Percentiles rank a stretch among this genome's conserved stretches.
Evolutionary conservation across 2,797 vertebrate species (phyloP).

Genomic region (Acropternis orthonyx): DNA sequence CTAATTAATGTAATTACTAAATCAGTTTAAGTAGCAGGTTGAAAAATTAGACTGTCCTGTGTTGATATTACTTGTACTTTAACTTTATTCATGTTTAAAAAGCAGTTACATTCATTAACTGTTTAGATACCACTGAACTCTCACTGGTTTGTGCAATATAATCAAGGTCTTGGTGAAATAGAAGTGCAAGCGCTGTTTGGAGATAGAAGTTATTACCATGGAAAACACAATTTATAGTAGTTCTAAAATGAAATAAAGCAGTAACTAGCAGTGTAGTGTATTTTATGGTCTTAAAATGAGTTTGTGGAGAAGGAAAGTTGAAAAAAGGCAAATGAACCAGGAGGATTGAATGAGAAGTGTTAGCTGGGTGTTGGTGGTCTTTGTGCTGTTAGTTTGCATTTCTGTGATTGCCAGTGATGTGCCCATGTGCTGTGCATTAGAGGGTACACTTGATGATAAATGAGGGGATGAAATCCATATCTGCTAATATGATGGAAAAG

Average conservation of each 20-base stretch:
- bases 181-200: not conserved
- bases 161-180: not conserved
- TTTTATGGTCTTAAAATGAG: not conserved
- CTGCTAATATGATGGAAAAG: constrained; percentile 17
- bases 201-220: not conserved
- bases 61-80: not conserved
- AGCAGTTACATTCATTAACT: not conserved
- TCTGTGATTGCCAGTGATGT: not conserved
- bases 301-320: not conserved
- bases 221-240: not conserved
- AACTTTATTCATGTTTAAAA: not conserved
- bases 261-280: not conserved
- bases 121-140: not conserved
- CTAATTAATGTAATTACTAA: constrained; percentile 25
- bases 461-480: not conserved
- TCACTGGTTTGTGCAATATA: not conserved
- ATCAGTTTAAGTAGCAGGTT: constrained; percentile 7
- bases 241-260: not conserved
- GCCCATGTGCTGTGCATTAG: constrained; percentile 24
- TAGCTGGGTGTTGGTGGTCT: not conserved
- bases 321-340: not conserved
- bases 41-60: not conserved
- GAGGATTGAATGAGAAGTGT: not conserved
- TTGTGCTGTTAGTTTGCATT: not conserved
- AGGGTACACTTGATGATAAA: constrained; percentile 18